Percentiles rank a stretch among this genome's conserved stretches.
Evolutionary conservation across 2,113 vertebrate genomes (phyloP).

Genomic region (Vireo altiloquus): DNA sequence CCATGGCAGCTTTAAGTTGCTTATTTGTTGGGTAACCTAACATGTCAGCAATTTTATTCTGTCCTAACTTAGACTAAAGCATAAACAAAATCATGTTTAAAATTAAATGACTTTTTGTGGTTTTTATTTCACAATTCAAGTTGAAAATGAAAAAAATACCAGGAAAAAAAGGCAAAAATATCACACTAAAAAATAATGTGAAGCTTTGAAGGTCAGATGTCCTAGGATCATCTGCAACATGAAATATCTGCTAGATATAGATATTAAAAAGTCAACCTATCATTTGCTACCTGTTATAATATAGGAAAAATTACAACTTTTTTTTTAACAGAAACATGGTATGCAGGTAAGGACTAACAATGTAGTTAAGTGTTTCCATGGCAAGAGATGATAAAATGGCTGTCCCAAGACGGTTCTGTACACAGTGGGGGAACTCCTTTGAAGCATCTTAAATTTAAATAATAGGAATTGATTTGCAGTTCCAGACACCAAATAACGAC

Average conservation of each 20-base stretch:
- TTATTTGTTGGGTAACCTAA: not conserved
- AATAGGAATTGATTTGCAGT: not conserved
- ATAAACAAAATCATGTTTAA: not conserved
- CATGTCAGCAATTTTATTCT: not conserved
- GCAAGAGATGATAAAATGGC: not conserved
- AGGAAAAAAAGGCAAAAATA: not conserved
- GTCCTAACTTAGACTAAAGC: not conserved
- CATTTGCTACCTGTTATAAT: not conserved
- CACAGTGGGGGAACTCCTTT: not conserved
- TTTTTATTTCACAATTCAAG: not conserved
- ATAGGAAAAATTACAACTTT: not conserved
- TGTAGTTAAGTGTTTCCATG: not conserved
- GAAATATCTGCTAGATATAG: not conserved
- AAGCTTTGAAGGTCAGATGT: not conserved
- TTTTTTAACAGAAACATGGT: not conserved
- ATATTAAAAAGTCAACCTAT: not conserved
- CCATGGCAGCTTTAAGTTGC: not conserved
- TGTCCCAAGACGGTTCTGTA: not conserved
- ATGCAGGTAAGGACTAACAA: not conserved
- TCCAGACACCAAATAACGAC: not conserved
- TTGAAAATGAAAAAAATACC: not conserved
- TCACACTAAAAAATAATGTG: not conserved
- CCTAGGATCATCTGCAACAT: slow-evolving; percentile 21
- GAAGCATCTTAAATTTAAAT: not conserved
- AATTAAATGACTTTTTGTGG: not conserved